Base-by-base conservation (phyloP, 2,113 vertebrate genomes). In the Xiphophorus maculatus region DNA sequence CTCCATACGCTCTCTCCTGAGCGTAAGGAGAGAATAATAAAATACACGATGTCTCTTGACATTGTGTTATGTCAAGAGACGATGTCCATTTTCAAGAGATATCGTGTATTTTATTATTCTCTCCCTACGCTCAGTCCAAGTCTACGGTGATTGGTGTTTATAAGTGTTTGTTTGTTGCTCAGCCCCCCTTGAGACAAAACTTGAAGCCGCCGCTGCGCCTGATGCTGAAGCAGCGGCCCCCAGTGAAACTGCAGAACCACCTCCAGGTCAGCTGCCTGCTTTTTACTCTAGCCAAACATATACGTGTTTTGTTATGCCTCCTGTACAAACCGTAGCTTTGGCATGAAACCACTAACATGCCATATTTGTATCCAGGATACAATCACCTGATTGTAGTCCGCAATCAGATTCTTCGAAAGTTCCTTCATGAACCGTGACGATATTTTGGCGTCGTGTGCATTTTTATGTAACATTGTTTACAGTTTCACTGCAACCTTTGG, bases 181-280 rank as follows among this genome's bases (percentile, higher is more conserved):
- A 91, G 91, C 77, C 13, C 69, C 73, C 9, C 32, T 58, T 60
- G 66, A 84, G 58, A 65, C 82, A 42, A 69, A 83, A 72, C 48
- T 76, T 40, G 54, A 74, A 76, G 79, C 79, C 28, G 22, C 1
- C 7, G 8, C 44, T 30, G 58, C 65, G 6, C 29, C 87, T 29
- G 80, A 35, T 0, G 58, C 76, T 65, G 74, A 86, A 71, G 73
- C 30, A 40, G 72, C 28, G 11, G 62, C 85, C 5, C 28, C 86
- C 13, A 42, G 63, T 72, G 76, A 84, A 82, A 69, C 86, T 7
- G 63, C 84, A 7, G 83, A 88, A 73, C 33, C 44, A 0, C 40
- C 78, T 19, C 32, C 84, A 92, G 91, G 93, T 94, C 84, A 73
- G 84, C 29, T 84, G 42, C 42, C 61, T 66, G 19, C 19, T 48